Evolutionary conservation across 2,113 vertebrate genomes (phyloP).

Genomic region (Lepisosteus oculatus): DNA sequence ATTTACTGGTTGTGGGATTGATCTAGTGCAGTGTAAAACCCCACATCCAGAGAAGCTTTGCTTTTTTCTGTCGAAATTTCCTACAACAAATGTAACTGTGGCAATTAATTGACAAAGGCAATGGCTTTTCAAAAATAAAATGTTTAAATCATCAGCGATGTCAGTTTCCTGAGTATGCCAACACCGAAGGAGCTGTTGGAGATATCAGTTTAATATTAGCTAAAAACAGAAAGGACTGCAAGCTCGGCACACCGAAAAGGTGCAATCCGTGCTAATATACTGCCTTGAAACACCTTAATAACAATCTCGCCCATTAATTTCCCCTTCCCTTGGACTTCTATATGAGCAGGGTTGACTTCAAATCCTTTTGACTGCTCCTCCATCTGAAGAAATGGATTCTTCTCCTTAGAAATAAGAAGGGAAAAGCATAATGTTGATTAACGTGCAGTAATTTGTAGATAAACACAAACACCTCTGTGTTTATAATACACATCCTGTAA

Average conservation of each 20-base stretch:
- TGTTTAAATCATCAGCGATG: conserved; percentile 49
- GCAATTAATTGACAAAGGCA: conserved; percentile 76
- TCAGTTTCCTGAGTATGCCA: conserved; percentile 27
- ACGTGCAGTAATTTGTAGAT: too few species aligned
- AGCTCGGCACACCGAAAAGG: not conserved
- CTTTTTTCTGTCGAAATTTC: conserved; percentile 72
- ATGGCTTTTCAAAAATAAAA: conserved; percentile 36
- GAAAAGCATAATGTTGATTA: too few species aligned
- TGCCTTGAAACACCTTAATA: too few species aligned
- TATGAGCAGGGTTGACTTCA: too few species aligned
- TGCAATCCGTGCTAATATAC: too few species aligned
- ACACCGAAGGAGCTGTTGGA: conserved; percentile 8
- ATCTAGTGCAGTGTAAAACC: conserved; percentile 82
- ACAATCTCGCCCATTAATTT: too few species aligned
- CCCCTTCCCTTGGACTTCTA: too few species aligned
- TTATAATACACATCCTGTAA: too few species aligned
- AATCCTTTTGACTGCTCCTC: too few species aligned
- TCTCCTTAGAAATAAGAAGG: too few species aligned
- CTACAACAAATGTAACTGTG: conserved; percentile 74
- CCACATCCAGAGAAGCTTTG: conserved; percentile 73
- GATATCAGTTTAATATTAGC: conserved; percentile 6
- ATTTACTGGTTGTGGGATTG: conserved; percentile 89
- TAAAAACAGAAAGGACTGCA: not conserved
- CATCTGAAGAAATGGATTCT: too few species aligned
- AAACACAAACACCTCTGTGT: too few species aligned